These are phyloP conservation scores for Gallinago nigripennis DNA, from an alignment of 2,797 vertebrate species.

Conservation along the genomic window DNA sequence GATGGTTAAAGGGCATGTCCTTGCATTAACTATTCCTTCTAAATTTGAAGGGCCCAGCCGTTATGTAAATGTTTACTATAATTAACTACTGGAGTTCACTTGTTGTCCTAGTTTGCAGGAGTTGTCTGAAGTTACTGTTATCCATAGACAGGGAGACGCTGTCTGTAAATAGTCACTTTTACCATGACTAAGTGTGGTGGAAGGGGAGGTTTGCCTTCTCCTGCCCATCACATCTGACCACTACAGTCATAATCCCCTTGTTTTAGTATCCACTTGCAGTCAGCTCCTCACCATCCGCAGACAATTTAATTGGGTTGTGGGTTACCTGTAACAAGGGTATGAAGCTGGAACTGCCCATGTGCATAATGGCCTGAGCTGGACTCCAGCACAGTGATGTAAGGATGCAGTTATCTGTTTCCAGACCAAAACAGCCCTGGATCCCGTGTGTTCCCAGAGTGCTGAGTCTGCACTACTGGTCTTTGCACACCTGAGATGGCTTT, in stretches of 20 bases:
- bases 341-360: not conserved
- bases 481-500: not conserved
- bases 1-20: conserved; percentile 80
- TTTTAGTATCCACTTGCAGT: not conserved
- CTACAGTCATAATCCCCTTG: not conserved
- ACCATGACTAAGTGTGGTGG: not conserved
- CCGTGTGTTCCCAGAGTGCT: not conserved
- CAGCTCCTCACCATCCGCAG: not conserved
- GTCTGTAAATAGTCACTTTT: not conserved
- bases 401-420: not conserved
- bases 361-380: not conserved
- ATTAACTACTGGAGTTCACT: conserved; percentile 78
- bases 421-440: not conserved
- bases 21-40: conserved; percentile 79
- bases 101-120: conserved; percentile 66
- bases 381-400: not conserved
- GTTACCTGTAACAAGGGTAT: not conserved
- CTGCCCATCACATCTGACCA: not conserved
- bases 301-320: not conserved
- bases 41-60: conserved; percentile 68
- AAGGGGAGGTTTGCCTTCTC: not conserved
- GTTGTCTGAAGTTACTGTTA: conserved; percentile 53
- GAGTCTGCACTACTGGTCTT: not conserved
- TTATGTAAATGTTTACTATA: conserved; percentile 82
- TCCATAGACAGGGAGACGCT: not conserved